These are phyloP conservation scores for Zophobas atratus DNA, from an alignment of 1,140 invertebrate species.

Conservation along the genomic window DNA sequence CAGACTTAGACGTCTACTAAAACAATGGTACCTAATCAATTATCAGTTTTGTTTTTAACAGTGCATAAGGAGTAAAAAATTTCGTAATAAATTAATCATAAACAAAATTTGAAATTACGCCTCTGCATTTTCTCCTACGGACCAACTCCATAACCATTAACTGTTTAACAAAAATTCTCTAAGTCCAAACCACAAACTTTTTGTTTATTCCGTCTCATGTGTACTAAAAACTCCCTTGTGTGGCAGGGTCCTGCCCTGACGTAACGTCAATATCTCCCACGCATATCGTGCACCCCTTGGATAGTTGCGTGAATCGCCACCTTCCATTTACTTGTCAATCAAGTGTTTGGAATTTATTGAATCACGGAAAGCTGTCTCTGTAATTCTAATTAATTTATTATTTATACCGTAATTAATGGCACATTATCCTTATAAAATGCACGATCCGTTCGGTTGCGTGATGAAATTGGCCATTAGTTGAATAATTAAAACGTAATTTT, in stretches of 20 bases:
- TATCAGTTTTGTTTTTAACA: too few species aligned
- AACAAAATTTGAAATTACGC: too few species aligned
- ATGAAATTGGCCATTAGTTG: conserved; percentile 5
- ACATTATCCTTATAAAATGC: conserved; percentile 25
- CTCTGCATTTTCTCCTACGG: too few species aligned
- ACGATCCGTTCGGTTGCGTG: conserved; percentile 13
- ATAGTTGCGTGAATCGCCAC: conserved; percentile 14
- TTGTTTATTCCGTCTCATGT: too few species aligned
- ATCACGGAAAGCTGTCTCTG: conserved; percentile 22
- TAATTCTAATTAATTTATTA: conserved; percentile 36
- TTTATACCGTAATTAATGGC: conserved; percentile 31
- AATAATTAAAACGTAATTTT: conserved; percentile 26
- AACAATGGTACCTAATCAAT: too few species aligned
- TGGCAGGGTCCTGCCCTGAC: neutral
- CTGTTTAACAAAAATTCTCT: too few species aligned
- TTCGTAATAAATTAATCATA: too few species aligned
- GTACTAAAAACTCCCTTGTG: too few species aligned
- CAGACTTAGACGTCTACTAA: too few species aligned
- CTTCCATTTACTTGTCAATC: conserved; percentile 28
- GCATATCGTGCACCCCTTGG: conserved; percentile 26
- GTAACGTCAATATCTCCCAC: conserved; percentile 22
- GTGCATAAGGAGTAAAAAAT: too few species aligned
- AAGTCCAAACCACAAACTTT: too few species aligned
- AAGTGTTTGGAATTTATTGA: conserved; percentile 13
- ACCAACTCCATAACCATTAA: too few species aligned